A percentile compares a stretch with the other conserved stretches of the same genome.
phyloP scores from a whole-genome alignment of 2,797 vertebrate genomes.

The Mormyrops boulengeri region DNA sequence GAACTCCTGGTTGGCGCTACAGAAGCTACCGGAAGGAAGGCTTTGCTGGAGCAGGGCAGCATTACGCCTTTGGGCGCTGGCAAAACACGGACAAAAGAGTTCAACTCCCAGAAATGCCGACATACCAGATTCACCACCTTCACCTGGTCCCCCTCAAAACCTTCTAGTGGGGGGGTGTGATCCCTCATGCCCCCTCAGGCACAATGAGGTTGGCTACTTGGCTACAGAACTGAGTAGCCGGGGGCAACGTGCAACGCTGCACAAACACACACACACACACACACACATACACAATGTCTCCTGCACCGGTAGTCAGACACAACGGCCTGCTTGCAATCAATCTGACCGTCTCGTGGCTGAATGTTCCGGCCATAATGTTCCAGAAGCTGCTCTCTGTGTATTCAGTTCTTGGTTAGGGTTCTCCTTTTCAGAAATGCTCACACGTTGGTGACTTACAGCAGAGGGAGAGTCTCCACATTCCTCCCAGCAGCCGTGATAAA shows the following conservation, averaged over 20 bases:
- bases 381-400: background rate
- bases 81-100: background rate
- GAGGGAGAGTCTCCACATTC: background rate
- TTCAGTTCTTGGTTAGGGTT: background rate
- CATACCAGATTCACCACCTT: background rate
- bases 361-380: background rate
- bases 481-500: background rate
- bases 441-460: background rate
- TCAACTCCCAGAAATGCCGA: background rate
- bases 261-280: background rate
- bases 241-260: background rate
- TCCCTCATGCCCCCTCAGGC: background rate
- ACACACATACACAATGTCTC: background rate
- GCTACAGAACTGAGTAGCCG: background rate
- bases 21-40: background rate
- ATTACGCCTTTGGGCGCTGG: background rate
- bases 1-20: background rate
- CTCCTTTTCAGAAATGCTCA: background rate
- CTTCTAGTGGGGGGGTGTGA: background rate
- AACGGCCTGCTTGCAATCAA: background rate
- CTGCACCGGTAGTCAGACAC: background rate
- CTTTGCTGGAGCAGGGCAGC: background rate
- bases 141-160: background rate
- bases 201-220: background rate
- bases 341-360: background rate